A percentile compares a stretch with the other conserved stretches of the same genome.
Evolutionary conservation across 2,797 vertebrate genomes (phyloP).

Genomic region (Delichon dasypus): DNA sequence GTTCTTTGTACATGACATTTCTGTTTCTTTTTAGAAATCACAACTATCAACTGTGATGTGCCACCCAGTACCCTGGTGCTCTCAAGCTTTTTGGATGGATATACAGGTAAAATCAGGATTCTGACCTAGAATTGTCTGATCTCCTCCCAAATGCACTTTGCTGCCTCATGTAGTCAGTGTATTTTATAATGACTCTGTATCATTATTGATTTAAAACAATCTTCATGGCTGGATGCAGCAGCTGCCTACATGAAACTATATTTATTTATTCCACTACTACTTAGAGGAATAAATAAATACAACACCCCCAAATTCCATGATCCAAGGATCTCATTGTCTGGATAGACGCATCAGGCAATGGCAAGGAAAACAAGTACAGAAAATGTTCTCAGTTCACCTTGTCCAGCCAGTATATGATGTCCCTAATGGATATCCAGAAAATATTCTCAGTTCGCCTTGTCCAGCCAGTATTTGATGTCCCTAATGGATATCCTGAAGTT

Average conservation of each 20-base stretch:
- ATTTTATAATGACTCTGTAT: neutral
- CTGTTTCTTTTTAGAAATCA: constrained; percentile 12
- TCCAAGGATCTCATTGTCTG: neutral
- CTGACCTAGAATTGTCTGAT: neutral
- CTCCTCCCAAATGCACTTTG: neutral
- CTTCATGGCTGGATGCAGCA: neutral
- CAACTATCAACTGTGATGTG: constrained; percentile 37
- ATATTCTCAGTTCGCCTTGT: neutral
- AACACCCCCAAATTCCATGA: neutral
- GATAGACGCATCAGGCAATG: neutral
- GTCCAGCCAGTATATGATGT: neutral
- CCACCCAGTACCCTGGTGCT: accelerated
- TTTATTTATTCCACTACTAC: neutral
- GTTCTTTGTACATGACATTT: neutral
- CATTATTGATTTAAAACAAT: neutral
- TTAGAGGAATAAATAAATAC: neutral
- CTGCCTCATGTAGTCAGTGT: accelerated
- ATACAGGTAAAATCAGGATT: constrained; percentile 40
- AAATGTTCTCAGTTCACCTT: neutral
- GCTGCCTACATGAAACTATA: neutral
- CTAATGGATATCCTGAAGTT: too few species aligned
- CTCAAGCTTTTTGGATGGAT: constrained; percentile 19
- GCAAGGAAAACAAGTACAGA: neutral
- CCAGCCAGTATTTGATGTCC: neutral
- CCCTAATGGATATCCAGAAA: neutral